These are phyloP conservation scores for Pachliopta kotzebuea DNA, from an alignment of 2,888 invertebrate species.

Conservation along the genomic window DNA sequence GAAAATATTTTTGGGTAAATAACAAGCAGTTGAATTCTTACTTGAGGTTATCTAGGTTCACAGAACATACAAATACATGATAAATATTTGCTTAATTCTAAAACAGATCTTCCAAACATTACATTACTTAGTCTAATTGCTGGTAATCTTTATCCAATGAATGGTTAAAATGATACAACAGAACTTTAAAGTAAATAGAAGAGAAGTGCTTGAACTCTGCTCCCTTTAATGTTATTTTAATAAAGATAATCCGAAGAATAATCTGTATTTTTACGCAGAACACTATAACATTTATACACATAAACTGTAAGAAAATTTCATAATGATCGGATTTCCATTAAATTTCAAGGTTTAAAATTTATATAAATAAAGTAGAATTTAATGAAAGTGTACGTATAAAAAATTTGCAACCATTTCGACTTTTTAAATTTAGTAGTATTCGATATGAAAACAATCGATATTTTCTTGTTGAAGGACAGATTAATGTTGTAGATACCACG, in stretches of 20 bases:
- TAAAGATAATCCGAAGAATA: background rate
- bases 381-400: background rate
- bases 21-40: background rate
- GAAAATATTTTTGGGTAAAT: background rate
- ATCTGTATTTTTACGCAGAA: background rate
- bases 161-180: background rate
- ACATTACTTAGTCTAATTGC: too few species aligned
- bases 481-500: too few species aligned
- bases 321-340: accelerated
- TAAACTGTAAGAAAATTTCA: background rate
- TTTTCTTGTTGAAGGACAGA: too few species aligned
- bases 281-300: background rate
- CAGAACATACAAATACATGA: background rate
- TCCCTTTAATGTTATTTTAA: background rate
- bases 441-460: background rate
- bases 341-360: background rate
- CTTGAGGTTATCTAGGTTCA: too few species aligned
- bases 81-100: background rate
- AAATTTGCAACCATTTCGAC: background rate
- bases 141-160: too few species aligned
- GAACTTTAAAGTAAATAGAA: background rate
- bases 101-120: background rate
- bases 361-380: background rate
- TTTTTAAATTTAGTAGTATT: background rate
- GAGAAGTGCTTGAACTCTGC: background rate